A percentile compares a stretch with the other conserved stretches of the same genome.
Conservation (phyloP, 2,113 vertebrate genomes). For the Microtus montanus region DNA sequence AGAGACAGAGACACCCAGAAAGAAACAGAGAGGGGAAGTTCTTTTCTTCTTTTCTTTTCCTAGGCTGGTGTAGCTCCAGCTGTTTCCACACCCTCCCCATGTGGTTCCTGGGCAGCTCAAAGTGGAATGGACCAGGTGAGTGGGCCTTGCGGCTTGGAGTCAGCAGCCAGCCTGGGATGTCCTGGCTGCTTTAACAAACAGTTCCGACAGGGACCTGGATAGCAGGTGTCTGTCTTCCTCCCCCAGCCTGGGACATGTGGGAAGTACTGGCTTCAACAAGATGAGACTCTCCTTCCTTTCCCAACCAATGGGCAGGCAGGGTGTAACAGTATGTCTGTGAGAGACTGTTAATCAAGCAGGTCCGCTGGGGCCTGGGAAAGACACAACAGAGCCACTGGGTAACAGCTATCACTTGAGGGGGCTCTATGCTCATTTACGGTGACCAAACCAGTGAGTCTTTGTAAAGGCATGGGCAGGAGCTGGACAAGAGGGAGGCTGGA, state of each 20-base stretch:
- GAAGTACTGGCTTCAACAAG: too few species aligned
- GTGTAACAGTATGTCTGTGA: background rate
- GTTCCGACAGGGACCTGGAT: background rate
- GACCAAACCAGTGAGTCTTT: background rate
- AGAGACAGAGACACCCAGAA: too few species aligned
- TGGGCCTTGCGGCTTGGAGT: background rate
- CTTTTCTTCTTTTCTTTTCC: too few species aligned
- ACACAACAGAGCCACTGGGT: background rate
- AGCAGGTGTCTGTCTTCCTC: background rate
- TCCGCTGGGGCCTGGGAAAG: background rate
- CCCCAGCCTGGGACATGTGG: background rate
- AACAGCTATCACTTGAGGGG: background rate
- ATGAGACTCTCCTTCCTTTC: background rate
- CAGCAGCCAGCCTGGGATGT: too few species aligned
- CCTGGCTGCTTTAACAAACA: background rate
- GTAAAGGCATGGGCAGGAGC: background rate
- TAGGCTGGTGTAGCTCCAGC: background rate
- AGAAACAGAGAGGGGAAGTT: background rate
- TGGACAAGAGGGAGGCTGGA: too few species aligned
- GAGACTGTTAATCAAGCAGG: too few species aligned
- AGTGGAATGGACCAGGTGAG: background rate
- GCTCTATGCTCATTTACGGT: too few species aligned
- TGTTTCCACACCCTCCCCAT: background rate
- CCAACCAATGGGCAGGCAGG: background rate
- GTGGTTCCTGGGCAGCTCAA: background rate